Conservation (phyloP, 1,140 invertebrate species). For the Pectinophora gossypiella region DNA sequence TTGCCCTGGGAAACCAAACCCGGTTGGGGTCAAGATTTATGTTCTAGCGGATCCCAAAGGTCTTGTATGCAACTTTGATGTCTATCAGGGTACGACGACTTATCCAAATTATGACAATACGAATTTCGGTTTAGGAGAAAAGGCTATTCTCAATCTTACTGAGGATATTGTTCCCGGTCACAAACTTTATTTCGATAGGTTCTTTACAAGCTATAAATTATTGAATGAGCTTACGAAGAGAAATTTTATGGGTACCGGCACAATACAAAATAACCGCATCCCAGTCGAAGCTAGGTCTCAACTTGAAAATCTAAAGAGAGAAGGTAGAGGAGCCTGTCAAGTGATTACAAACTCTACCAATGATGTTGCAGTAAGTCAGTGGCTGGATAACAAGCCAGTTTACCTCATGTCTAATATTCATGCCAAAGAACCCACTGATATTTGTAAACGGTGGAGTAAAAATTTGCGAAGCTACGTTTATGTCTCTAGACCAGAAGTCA, state of each 20-base stretch:
- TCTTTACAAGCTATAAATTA: conserved; percentile 18
- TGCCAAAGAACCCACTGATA: background rate
- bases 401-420: background rate
- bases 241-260: conserved; percentile 14
- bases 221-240: conserved; percentile 6
- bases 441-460: background rate
- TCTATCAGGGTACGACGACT: background rate
- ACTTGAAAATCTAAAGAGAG: background rate
- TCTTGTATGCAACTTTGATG: conserved; percentile 12
- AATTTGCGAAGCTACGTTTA: background rate
- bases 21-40: conserved; percentile 18
- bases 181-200: conserved; percentile 20
- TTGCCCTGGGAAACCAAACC: conserved; percentile 16
- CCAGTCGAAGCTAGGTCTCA: background rate
- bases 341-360: background rate
- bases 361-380: background rate
- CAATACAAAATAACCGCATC: conserved; percentile 19
- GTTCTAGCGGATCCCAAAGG: conserved; percentile 17
- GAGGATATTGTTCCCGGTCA: conserved; percentile 15
- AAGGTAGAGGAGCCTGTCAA: background rate
- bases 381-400: conserved; percentile 4
- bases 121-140: conserved; percentile 15
- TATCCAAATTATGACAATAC: too few species aligned
- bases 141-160: conserved; percentile 12
- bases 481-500: background rate